Conservation (phyloP, 2,797 vertebrate genomes). For the Tenualosa thibaudeaui region DNA sequence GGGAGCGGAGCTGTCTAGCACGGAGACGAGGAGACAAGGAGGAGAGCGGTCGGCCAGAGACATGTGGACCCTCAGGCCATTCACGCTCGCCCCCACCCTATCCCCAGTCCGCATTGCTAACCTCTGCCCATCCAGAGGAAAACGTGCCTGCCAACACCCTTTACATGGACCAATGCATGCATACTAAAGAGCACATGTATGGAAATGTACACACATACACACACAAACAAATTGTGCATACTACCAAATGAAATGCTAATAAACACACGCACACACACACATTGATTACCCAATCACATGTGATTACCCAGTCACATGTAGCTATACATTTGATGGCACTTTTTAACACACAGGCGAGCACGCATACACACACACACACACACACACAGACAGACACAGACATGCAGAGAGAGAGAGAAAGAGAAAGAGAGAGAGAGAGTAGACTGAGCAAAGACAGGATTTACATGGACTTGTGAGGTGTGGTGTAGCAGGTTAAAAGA, state of each 20-base stretch:
- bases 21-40: not conserved
- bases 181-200: conserved; percentile 36
- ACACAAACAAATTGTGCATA: not conserved
- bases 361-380: conserved; percentile 29
- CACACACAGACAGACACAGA: conserved; percentile 11
- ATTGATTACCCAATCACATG: not conserved
- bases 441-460: too few relatives aligned
- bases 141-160: conserved; percentile 40
- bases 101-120: not conserved
- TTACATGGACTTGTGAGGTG: too few relatives aligned
- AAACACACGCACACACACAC: not conserved
- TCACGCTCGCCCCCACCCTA: not conserved
- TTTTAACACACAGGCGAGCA: conserved; percentile 2
- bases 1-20: not conserved
- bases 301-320: too few relatives aligned
- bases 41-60: not conserved
- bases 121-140: not conserved
- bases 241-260: too few relatives aligned
- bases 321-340: too few relatives aligned
- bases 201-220: not conserved
- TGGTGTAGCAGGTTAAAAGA: not conserved
- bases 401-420: not conserved
- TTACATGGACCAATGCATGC: conserved; percentile 42
- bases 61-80: not conserved
- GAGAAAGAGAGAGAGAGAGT: not conserved